Evolutionary conservation across 2,888 invertebrate species (phyloP).

Genomic region (Patella ulyssiponensis): DNA sequence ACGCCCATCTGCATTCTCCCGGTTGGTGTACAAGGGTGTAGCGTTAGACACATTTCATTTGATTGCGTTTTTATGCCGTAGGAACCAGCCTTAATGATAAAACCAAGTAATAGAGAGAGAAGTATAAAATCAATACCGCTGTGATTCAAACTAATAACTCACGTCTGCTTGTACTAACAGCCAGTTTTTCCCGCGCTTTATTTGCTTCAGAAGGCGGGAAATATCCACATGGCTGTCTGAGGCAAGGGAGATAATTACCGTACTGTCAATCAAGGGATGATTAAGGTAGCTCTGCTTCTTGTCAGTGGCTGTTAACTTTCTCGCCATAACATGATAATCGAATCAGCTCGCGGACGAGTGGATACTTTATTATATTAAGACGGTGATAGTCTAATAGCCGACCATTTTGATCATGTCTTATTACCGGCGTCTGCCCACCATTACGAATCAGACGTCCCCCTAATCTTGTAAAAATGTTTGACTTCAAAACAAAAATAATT

Average conservation of each 20-base stretch:
- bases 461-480: slow-evolving; percentile 7
- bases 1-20: too few relatives aligned
- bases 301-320: background rate
- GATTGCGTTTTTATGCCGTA: background rate
- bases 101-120: background rate
- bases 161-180: slow-evolving; percentile 9
- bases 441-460: slow-evolving; percentile 7
- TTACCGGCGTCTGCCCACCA: slow-evolving; percentile 3
- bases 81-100: background rate
- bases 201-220: slow-evolving; percentile 13
- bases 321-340: slow-evolving; percentile 5
- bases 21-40: background rate
- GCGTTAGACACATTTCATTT: background rate
- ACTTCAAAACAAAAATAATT: slow-evolving; percentile 12
- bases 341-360: background rate
- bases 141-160: slow-evolving; percentile 13
- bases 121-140: background rate
- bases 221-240: slow-evolving; percentile 13
- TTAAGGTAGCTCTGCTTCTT: background rate
- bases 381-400: background rate
- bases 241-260: slow-evolving; percentile 2
- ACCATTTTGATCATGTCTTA: background rate
- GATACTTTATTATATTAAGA: background rate
- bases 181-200: slow-evolving; percentile 6
- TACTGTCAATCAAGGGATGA: slow-evolving; percentile 1